Percentiles rank a stretch among this genome's conserved stretches.
Evolutionary conservation across 1,140 invertebrate species (phyloP).

Genomic region (Drosophila littoralis): DNA sequence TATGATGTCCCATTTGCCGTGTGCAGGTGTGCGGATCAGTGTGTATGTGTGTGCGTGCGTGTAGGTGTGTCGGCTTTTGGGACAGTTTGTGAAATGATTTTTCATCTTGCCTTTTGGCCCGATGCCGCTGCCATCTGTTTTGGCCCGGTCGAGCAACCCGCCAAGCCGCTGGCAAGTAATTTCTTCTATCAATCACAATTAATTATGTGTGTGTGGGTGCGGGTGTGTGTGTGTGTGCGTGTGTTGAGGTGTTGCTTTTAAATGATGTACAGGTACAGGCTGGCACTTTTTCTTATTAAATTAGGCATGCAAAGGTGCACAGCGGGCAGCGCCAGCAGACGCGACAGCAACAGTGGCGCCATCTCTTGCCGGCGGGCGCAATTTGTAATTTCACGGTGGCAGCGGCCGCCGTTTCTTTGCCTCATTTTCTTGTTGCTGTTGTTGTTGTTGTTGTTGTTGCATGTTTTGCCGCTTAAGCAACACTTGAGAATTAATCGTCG

Average conservation of each 20-base stretch:
- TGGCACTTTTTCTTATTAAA: slow-evolving; percentile 72
- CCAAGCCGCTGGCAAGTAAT: slow-evolving; percentile 66
- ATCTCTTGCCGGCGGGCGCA: slow-evolving; percentile 51
- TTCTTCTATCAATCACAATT: slow-evolving; percentile 82
- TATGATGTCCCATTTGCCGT: slow-evolving; percentile 76
- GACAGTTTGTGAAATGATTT: slow-evolving; percentile 79
- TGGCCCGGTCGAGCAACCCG: slow-evolving; percentile 35
- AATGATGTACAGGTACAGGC: slow-evolving; percentile 59
- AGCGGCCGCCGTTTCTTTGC: slow-evolving; percentile 20
- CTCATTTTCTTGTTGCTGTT: slow-evolving; percentile 14
- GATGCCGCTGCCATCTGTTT: slow-evolving; percentile 61
- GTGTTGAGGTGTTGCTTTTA: slow-evolving; percentile 37
- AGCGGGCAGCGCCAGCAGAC: background rate
- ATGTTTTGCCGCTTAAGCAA: slow-evolving; percentile 50
- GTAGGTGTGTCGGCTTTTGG: slow-evolving; percentile 49
- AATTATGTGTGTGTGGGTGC: slow-evolving; percentile 58
- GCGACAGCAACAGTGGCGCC: slow-evolving; percentile 18
- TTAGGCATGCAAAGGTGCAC: slow-evolving; percentile 65
- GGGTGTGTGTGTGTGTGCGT: slow-evolving; percentile 5
- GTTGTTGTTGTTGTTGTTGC: slow-evolving; percentile 28
- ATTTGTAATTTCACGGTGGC: slow-evolving; percentile 68
- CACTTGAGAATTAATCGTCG: slow-evolving; percentile 56
- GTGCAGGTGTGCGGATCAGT: slow-evolving; percentile 66
- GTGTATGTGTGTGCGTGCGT: slow-evolving; percentile 24
- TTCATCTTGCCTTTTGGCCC: slow-evolving; percentile 68